Conservation (phyloP, 1,140 invertebrate genomes). For the Pogonus chalceus region DNA sequence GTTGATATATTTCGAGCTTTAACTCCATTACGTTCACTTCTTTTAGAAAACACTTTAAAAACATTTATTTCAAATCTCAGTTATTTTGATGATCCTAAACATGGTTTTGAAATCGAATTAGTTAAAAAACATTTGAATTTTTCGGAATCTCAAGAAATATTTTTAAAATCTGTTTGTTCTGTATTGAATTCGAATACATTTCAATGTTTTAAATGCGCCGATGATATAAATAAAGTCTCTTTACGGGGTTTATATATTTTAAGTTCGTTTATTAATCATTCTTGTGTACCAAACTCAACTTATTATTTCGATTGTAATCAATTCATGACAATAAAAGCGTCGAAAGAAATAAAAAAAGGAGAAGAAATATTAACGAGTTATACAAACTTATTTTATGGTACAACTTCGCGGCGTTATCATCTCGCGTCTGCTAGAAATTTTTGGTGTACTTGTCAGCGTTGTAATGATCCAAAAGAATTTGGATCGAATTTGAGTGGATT, state of each 20-base stretch:
- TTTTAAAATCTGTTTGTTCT: slow-evolving; percentile 46
- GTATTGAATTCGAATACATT: slow-evolving; percentile 61
- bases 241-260: slow-evolving; percentile 58
- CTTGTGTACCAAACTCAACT: slow-evolving; percentile 59
- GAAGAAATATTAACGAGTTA: slow-evolving; percentile 60
- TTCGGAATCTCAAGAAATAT: slow-evolving; percentile 41
- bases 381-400: slow-evolving; percentile 58
- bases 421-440: slow-evolving; percentile 61
- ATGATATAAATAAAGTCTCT: slow-evolving; percentile 32
- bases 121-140: slow-evolving; percentile 44
- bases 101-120: slow-evolving; percentile 43
- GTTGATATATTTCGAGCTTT: slow-evolving; percentile 41
- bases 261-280: slow-evolving; percentile 59
- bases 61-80: slow-evolving; percentile 41
- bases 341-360: slow-evolving; percentile 46
- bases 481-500: slow-evolving; percentile 28
- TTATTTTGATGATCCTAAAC: slow-evolving; percentile 38
- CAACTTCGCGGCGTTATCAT: slow-evolving; percentile 49
- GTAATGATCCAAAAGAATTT: slow-evolving; percentile 50
- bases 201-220: too few species aligned
- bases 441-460: slow-evolving; percentile 54
- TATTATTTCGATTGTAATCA: slow-evolving; percentile 45
- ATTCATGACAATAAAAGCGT: slow-evolving; percentile 50
- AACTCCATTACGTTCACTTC: slow-evolving; percentile 44
- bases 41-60: slow-evolving; percentile 40